Conservation (phyloP, 2,797 vertebrate species). For the Acanthopagrus latus region DNA sequence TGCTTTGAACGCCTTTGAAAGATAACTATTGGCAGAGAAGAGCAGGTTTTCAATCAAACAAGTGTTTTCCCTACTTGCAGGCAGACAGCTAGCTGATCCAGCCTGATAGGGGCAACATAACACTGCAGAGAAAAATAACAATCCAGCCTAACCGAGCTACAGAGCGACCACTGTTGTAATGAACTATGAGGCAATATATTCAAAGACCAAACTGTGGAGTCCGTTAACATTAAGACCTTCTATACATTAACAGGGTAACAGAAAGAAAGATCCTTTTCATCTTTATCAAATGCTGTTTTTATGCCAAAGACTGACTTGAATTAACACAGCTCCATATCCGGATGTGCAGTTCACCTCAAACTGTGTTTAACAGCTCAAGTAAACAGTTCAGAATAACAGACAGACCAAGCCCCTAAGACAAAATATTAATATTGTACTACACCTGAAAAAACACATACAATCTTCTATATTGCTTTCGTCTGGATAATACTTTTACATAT, state of each 20-base stretch:
- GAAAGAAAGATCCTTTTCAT: background rate
- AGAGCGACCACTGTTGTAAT: conserved; percentile 12
- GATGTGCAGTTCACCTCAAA: conserved; percentile 13
- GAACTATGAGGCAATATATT: background rate
- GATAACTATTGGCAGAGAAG: background rate
- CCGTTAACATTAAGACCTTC: background rate
- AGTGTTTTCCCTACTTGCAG: background rate
- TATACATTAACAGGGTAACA: background rate
- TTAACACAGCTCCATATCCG: conserved; percentile 13
- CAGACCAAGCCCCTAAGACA: conserved; percentile 31
- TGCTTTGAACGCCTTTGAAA: background rate
- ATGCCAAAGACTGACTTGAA: background rate
- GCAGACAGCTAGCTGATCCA: background rate
- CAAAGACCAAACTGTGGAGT: background rate
- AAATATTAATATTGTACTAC: background rate
- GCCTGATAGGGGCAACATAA: conserved; percentile 12
- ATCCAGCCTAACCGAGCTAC: background rate
- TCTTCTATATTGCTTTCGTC: background rate
- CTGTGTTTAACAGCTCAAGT: conserved; percentile 28
- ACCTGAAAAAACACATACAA: background rate
- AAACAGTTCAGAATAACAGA: conserved; percentile 31
- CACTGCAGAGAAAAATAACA: conserved; percentile 20
- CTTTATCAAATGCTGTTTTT: background rate
- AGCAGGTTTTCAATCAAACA: background rate
- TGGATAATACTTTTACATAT: background rate